Evolutionary conservation across 2,888 invertebrate species (phyloP).

Genomic region (Prionchulus punctatus): DNA sequence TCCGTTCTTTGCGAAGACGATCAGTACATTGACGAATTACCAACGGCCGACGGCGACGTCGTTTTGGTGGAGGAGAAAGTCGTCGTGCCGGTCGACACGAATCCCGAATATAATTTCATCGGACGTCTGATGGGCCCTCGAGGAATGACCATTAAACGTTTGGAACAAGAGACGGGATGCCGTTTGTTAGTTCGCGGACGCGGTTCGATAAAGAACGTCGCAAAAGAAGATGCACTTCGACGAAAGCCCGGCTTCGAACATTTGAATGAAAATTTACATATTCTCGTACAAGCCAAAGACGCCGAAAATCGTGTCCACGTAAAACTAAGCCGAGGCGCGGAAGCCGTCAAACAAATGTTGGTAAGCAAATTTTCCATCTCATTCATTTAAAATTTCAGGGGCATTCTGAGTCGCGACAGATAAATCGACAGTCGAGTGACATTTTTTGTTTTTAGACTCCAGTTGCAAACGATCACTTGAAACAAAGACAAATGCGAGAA

Average conservation of each 20-base stretch:
- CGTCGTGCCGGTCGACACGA: neutral
- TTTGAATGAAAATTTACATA: constrained; percentile 22
- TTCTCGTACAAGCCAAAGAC: constrained; percentile 19
- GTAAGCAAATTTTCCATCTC: neutral
- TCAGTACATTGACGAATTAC: too few species aligned
- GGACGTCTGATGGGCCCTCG: constrained; percentile 27
- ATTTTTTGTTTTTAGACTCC: neutral
- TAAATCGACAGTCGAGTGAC: neutral
- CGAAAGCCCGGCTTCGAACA: constrained; percentile 20
- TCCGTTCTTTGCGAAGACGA: too few species aligned
- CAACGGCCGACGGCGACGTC: too few species aligned
- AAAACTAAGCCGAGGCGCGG: neutral
- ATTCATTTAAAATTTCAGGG: neutral
- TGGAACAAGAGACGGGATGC: constrained; percentile 20
- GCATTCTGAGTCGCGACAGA: neutral
- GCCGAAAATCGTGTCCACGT: constrained; percentile 2
- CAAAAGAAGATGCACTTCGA: constrained; percentile 13
- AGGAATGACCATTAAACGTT: constrained; percentile 22
- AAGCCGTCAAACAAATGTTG: neutral
- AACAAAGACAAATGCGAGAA: neutral
- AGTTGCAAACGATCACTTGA: neutral
- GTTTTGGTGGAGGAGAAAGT: neutral
- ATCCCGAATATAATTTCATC: constrained; percentile 16
- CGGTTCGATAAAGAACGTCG: constrained; percentile 19
- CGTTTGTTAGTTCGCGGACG: constrained; percentile 21